Percentiles rank a stretch among this genome's conserved stretches.
Evolutionary conservation across 2,797 vertebrate genomes (phyloP).

Genomic region (Artibeus jamaicensis): DNA sequence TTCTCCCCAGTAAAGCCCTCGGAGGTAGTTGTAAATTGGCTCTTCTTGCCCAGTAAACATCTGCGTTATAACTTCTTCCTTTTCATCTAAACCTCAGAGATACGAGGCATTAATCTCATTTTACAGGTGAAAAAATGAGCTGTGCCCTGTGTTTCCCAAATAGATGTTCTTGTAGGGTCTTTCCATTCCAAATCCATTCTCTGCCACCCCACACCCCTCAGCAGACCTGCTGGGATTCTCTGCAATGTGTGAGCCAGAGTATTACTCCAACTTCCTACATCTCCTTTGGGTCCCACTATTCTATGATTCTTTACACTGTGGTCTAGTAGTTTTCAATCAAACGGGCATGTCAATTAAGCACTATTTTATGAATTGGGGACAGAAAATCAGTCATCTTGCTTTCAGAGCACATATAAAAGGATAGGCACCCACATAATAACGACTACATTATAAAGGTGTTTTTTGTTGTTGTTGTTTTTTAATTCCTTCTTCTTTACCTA

Average conservation of each 20-base stretch:
- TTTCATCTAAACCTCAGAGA: neutral
- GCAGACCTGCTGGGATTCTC: neutral
- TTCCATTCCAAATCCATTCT: neutral
- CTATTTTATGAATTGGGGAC: neutral
- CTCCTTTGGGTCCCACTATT: neutral
- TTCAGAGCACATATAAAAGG: neutral
- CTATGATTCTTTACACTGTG: neutral
- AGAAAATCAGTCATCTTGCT: neutral
- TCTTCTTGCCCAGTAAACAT: neutral
- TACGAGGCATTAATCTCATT: neutral
- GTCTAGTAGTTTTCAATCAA: neutral
- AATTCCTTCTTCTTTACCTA: neutral
- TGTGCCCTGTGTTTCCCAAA: neutral
- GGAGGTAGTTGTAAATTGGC: neutral
- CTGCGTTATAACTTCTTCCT: neutral
- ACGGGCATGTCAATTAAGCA: neutral
- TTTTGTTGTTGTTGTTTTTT: neutral
- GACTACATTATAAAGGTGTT: neutral
- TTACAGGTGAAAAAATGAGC: neutral
- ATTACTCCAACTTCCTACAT: neutral
- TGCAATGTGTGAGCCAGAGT: neutral
- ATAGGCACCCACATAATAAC: neutral
- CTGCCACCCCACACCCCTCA: neutral
- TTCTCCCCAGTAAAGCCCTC: neutral
- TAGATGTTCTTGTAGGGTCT: neutral